A percentile compares a stretch with the other conserved stretches of the same genome.
Evolutionary conservation across 2,113 vertebrate genomes (phyloP).

Genomic region (Egretta garzetta): DNA sequence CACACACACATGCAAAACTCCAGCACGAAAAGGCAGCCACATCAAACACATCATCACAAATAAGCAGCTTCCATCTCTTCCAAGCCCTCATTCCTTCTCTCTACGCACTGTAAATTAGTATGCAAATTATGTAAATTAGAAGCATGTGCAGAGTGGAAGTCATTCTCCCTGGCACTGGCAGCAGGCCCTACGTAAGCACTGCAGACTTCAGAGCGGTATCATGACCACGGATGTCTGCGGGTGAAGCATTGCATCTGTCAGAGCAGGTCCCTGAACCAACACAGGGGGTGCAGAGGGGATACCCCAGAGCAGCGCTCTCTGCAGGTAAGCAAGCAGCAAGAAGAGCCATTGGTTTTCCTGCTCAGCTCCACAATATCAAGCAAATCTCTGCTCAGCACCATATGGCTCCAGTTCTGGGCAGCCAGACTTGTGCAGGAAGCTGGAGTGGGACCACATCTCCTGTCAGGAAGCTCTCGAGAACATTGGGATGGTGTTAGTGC

Average conservation of each 20-base stretch:
- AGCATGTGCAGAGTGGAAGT: background rate
- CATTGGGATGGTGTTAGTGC: background rate
- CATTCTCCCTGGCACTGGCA: background rate
- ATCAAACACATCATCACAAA: background rate
- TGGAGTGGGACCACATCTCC: background rate
- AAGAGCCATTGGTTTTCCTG: background rate
- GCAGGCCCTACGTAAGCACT: background rate
- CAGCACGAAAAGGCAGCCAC: background rate
- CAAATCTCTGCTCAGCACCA: background rate
- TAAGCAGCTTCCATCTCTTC: background rate
- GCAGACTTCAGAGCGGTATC: background rate
- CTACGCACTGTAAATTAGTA: background rate
- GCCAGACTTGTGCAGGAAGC: background rate
- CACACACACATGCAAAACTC: background rate
- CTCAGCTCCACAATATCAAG: background rate
- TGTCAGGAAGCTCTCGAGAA: background rate
- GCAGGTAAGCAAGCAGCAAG: background rate
- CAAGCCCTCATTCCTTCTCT: background rate
- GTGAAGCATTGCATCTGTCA: background rate
- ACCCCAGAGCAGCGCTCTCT: background rate
- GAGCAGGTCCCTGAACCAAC: background rate
- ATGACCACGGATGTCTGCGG: rapidly evolving
- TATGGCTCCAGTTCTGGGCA: rapidly evolving
- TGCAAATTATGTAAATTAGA: slow-evolving; percentile 14
- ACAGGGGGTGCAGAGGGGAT: rapidly evolving